A percentile compares a stretch with the other conserved stretches of the same genome.
These are phyloP conservation scores for Macrosoma leucophasiata DNA, from an alignment of 2,888 invertebrate species.

Conservation along the genomic window DNA sequence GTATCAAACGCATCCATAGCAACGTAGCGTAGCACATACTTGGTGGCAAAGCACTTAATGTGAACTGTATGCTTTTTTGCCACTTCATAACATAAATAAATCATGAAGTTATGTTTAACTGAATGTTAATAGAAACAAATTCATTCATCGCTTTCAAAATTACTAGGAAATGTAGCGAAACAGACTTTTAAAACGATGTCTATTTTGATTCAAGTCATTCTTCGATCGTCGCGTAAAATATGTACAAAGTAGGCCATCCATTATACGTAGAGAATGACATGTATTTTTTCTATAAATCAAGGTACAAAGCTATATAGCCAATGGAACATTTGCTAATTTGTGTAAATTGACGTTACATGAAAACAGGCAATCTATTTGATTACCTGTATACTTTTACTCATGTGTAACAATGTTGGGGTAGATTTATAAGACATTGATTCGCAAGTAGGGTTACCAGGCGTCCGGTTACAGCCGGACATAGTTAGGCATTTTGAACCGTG, in stretches of 20 bases:
- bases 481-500: too few relatives aligned
- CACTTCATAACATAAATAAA: too few relatives aligned
- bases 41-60: too few relatives aligned
- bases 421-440: conserved; percentile 33
- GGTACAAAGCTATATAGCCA: conserved; percentile 29
- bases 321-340: conserved; percentile 26
- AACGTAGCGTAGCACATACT: too few relatives aligned
- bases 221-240: conserved; percentile 1
- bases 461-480: too few relatives aligned
- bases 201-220: conserved; percentile 11
- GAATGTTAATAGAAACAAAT: too few relatives aligned
- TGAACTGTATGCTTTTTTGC: too few relatives aligned
- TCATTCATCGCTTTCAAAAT: too few relatives aligned
- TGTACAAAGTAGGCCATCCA: conserved; percentile 11
- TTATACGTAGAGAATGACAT: conserved; percentile 29
- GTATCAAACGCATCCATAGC: too few relatives aligned
- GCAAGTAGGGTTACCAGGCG: too few relatives aligned
- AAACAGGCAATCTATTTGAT: conserved; percentile 38
- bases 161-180: too few relatives aligned
- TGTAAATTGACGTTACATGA: conserved; percentile 30
- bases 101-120: too few relatives aligned
- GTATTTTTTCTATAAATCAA: conserved; percentile 21
- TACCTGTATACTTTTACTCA: conserved; percentile 32
- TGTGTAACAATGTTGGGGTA: conserved; percentile 28
- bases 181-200: conserved; percentile 12